Evolutionary conservation across 2,888 invertebrate species (phyloP).

Genomic region (Pachliopta kotzebuea): DNA sequence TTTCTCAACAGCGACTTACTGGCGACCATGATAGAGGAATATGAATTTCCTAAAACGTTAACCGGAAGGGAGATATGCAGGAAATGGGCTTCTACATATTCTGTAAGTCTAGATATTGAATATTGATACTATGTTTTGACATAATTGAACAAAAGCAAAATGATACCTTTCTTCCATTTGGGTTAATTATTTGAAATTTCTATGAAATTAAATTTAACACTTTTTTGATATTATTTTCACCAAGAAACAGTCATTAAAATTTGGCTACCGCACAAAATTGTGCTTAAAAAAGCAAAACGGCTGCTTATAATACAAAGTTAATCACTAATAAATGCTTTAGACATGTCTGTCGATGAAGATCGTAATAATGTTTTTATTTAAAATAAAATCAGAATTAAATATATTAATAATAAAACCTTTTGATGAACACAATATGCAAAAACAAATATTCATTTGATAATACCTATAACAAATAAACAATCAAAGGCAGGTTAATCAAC

Average conservation of each 20-base stretch:
- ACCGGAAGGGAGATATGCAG: conserved; percentile 58
- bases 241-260: too few species aligned
- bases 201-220: too few species aligned
- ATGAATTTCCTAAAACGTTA: conserved; percentile 63
- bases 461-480: neutral
- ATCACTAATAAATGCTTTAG: too few species aligned
- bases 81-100: conserved; percentile 67
- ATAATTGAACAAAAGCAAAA: too few species aligned
- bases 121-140: neutral
- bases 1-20: conserved; percentile 51
- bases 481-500: neutral
- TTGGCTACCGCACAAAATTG: too few species aligned
- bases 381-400: neutral
- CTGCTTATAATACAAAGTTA: too few species aligned
- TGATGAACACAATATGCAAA: neutral
- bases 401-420: neutral
- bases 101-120: conserved; percentile 48
- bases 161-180: too few species aligned
- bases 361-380: neutral
- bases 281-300: too few species aligned
- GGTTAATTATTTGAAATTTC: too few species aligned
- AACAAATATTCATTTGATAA: too few species aligned
- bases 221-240: too few species aligned
- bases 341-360: too few species aligned
- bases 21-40: conserved; percentile 61